Evolutionary conservation across 2,113 vertebrate genomes (phyloP), one percentile per base, ranked within the genome.

Genomic region (Cricetomys ansorgei): DNA sequence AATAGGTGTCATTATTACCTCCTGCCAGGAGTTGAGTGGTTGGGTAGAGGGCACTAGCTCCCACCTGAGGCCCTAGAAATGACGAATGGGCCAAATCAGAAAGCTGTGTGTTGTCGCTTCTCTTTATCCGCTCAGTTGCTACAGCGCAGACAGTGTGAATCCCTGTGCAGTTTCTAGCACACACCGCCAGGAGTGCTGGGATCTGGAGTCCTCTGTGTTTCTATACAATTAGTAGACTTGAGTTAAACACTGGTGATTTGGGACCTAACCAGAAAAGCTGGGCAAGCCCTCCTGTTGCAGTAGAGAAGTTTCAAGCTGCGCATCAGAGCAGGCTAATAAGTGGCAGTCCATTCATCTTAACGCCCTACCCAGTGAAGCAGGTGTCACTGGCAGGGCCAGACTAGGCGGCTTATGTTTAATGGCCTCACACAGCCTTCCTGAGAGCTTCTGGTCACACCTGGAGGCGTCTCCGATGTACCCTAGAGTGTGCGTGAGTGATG

Each of bases 1-100:
- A 94, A 97, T 72, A 87, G 81, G 67, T 87, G 57, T 96, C 88
- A 93, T 97, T 90, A 96, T 92, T 89, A 94, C 81, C 92, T 96
- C 92, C 86, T 92, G 57, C 88, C 89, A 92, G 88, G 75, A 96
- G 80, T 83, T 94, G 92, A 95, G 72, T 94, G 94, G 97, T 90
- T 95, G 94, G 97, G 81, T 91, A 67, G 48, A 91, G 77, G 65
- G 64, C 45, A 23, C 69, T 45, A 34, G 43, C 90, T 89, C 43
- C 88, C 89, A 88, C 92, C 93, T 92, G 45, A 91, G 95, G 95
- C 94, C 91, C 93, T 92, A 92, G 92, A 93, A 70, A 95, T 96
- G 94, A 97, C 96, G 73, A 95, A 96, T 95, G 95, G 93, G 85
- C 40, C 29, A 88, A 92, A 83, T 94, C 83, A 95, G 5, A 1